Evolutionary conservation across 2,888 invertebrate species (phyloP).

Genomic region (Leucophenga montana): DNA sequence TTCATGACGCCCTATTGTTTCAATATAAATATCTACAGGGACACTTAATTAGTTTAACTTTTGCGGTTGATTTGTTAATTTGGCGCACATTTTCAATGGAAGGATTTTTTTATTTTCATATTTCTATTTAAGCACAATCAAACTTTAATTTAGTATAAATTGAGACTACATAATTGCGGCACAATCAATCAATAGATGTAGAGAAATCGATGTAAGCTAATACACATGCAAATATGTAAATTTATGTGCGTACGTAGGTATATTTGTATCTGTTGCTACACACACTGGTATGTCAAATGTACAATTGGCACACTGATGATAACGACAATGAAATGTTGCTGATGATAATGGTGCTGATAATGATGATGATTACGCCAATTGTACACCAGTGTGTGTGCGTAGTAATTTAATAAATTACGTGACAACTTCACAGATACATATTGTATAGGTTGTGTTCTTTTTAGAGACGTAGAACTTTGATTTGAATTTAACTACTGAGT

Average conservation of each 20-base stretch:
- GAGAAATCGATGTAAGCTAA: slow-evolving; percentile 57
- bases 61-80: slow-evolving; percentile 14
- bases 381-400: slow-evolving; percentile 49
- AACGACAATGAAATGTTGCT: slow-evolving; percentile 60
- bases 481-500: too few species aligned
- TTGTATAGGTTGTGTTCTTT: too few species aligned
- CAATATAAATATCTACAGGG: background rate
- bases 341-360: slow-evolving; percentile 58
- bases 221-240: background rate
- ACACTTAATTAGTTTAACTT: slow-evolving; percentile 4
- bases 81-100: background rate
- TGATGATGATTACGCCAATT: slow-evolving; percentile 63
- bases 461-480: too few species aligned
- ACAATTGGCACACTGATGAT: slow-evolving; percentile 60
- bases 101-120: too few species aligned
- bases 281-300: slow-evolving; percentile 27
- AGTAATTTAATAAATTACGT: slow-evolving; percentile 66
- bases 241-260: background rate
- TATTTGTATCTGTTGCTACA: background rate
- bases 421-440: slow-evolving; percentile 51
- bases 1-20: background rate
- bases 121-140: background rate
- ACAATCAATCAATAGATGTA: slow-evolving; percentile 18
- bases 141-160: slow-evolving; percentile 32
- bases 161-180: slow-evolving; percentile 59